phyloP scores from a whole-genome alignment of 2,113 vertebrate species.

The Lamprotornis superbus region DNA sequence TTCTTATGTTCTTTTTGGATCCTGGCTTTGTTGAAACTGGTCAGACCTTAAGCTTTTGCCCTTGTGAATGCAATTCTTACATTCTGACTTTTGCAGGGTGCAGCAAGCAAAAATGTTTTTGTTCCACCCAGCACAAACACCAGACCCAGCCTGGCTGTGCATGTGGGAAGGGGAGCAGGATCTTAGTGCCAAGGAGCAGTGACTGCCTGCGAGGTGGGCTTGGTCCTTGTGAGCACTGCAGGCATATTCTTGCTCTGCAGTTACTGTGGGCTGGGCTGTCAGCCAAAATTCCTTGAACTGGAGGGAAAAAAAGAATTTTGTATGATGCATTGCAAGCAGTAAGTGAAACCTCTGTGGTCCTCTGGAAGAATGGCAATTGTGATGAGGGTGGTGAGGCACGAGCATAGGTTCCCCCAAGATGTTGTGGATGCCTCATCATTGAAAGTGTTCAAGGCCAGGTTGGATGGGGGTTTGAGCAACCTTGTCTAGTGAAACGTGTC shows the following conservation, averaged over 20 bases:
- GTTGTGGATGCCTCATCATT: not conserved
- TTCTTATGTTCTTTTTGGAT: not conserved
- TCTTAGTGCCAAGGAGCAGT: not conserved
- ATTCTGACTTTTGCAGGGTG: not conserved
- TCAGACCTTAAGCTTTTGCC: not conserved
- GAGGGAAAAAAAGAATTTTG: not conserved
- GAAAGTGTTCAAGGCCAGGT: not conserved
- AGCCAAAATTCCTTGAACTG: not conserved
- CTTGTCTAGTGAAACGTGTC: not conserved
- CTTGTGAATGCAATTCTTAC: not conserved
- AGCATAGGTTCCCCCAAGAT: not conserved
- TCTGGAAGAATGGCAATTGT: not conserved
- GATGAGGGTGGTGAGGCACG: not conserved
- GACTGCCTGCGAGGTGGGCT: not conserved
- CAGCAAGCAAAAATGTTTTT: not conserved
- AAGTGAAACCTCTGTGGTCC: not conserved
- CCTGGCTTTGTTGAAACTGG: not conserved
- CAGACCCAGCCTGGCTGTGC: not conserved
- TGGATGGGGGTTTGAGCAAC: not conserved
- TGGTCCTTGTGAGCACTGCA: not conserved
- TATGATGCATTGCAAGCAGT: not conserved
- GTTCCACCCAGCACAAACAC: not conserved
- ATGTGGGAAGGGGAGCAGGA: accelerated
- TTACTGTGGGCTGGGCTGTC: not conserved
- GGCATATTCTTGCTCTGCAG: not conserved